A percentile compares a stretch with the other conserved stretches of the same genome.
Evolutionary conservation across 1,140 invertebrate species (phyloP).

Genomic region (Diachasma alloeum): DNA sequence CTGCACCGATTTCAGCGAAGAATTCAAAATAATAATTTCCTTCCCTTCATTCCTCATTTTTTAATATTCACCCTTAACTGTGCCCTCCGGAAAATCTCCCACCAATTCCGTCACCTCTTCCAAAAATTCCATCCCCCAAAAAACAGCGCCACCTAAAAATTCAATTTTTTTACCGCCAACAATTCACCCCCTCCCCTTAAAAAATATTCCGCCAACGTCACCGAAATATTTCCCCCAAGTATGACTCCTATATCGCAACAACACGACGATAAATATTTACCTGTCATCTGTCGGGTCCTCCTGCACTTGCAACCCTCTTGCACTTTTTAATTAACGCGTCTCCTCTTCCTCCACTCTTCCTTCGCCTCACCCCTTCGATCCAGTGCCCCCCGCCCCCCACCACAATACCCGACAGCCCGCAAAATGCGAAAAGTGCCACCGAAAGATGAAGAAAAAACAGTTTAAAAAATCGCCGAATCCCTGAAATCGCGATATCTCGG

Average conservation of each 20-base stretch:
- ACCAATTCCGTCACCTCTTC: too few relatives aligned
- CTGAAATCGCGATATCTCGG: not conserved
- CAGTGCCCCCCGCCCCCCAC: not conserved
- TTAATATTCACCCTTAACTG: too few relatives aligned
- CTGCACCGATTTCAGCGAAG: too few relatives aligned
- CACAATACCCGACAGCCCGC: not conserved
- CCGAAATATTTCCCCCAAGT: not conserved
- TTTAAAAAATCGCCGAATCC: not conserved
- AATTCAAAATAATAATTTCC: too few relatives aligned
- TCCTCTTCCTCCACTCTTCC: conserved; percentile 16
- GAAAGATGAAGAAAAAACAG: not conserved
- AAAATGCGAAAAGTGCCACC: not conserved
- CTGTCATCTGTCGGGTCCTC: conserved; percentile 18
- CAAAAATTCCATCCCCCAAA: too few relatives aligned
- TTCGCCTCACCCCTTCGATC: not conserved
- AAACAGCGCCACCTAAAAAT: too few relatives aligned
- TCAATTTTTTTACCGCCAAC: too few relatives aligned
- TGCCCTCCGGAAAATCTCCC: too few relatives aligned
- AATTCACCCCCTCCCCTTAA: too few relatives aligned
- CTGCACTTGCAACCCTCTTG: conserved; percentile 8
- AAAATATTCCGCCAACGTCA: not conserved
- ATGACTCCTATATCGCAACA: conserved; percentile 14
- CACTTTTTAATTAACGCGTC: conserved; percentile 26
- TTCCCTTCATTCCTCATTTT: too few relatives aligned
- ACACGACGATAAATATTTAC: conserved; percentile 32